A percentile compares a stretch with the other conserved stretches of the same genome.
Conservation (phyloP, 1,140 invertebrate genomes). For the Drosophila quadrilineata region DNA sequence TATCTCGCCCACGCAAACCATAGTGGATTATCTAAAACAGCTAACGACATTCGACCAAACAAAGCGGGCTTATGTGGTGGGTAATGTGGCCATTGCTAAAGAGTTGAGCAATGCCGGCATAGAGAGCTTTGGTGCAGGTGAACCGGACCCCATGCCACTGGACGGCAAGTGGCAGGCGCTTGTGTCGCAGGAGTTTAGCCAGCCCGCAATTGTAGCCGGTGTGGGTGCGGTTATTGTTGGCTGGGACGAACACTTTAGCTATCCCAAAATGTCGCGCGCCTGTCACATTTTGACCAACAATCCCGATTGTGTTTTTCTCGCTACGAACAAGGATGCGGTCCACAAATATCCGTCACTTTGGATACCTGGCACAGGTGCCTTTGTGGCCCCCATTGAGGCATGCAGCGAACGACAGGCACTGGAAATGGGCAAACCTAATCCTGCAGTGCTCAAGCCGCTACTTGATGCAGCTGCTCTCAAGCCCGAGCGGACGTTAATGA, state of each 20-base stretch:
- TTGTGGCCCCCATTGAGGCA: constrained; percentile 91
- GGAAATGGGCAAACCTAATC: constrained; percentile 91
- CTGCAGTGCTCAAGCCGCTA: constrained; percentile 66
- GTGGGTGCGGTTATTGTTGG: constrained; percentile 95
- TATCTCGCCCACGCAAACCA: constrained; percentile 91
- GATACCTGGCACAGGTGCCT: constrained; percentile 89
- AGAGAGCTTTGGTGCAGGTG: constrained; percentile 87
- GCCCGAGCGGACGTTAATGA: constrained; percentile 92
- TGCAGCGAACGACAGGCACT: constrained; percentile 89
- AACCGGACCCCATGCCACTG: constrained; percentile 23
- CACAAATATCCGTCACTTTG: constrained; percentile 60
- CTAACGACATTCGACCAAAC: constrained; percentile 84
- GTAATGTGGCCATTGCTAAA: constrained; percentile 88
- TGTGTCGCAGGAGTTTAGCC: constrained; percentile 63
- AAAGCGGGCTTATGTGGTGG: constrained; percentile 91
- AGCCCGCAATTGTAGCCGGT: constrained; percentile 83
- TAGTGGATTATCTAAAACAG: constrained; percentile 90
- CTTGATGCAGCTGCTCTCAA: constrained; percentile 84
- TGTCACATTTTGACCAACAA: constrained; percentile 87
- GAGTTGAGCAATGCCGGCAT: constrained; percentile 93
- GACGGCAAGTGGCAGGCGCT: constrained; percentile 58
- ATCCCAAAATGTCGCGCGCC: constrained; percentile 94
- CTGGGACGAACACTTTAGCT: constrained; percentile 95
- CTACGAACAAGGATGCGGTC: constrained; percentile 94
- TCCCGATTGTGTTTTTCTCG: constrained; percentile 89